These are phyloP conservation scores for Pachypanchax playfairii DNA, from an alignment of 2,113 vertebrate species.

Conservation along the genomic window DNA sequence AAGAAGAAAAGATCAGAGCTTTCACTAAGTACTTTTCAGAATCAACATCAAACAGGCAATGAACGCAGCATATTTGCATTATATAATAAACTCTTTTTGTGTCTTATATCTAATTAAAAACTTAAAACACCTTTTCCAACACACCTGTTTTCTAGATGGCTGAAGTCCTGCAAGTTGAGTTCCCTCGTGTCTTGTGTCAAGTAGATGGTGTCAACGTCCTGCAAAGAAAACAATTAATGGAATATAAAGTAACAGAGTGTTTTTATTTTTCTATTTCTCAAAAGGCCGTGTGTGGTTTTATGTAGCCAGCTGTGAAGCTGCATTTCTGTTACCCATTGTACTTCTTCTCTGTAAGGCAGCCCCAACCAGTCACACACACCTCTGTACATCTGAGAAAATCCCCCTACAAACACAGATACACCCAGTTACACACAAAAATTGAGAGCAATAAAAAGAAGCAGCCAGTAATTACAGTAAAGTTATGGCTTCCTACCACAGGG, in stretches of 20 bases:
- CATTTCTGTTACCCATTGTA: slow-evolving; percentile 88
- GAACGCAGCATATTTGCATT: too few relatives aligned
- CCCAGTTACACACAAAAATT: neutral
- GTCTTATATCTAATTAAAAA: too few relatives aligned
- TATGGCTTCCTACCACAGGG: slow-evolving; percentile 87
- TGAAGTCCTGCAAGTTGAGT: slow-evolving; percentile 95
- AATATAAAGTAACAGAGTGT: neutral
- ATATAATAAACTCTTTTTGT: too few relatives aligned
- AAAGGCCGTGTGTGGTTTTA: slow-evolving; percentile 16
- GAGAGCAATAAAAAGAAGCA: neutral
- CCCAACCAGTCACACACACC: slow-evolving; percentile 97
- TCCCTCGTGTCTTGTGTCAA: slow-evolving; percentile 96
- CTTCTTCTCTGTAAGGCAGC: slow-evolving; percentile 92
- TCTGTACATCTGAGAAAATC: slow-evolving; percentile 97
- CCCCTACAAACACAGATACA: slow-evolving; percentile 80
- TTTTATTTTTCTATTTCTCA: slow-evolving; percentile 10
- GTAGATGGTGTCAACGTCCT: slow-evolving; percentile 99
- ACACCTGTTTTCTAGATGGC: slow-evolving; percentile 97
- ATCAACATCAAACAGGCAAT: neutral
- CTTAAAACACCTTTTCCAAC: too few relatives aligned
- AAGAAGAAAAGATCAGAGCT: slow-evolving; percentile 20
- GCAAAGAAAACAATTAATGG: slow-evolving; percentile 10
- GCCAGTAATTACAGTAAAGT: neutral
- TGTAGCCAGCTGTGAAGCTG: neutral
- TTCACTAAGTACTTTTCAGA: too few relatives aligned